Conservation (phyloP, 1,140 invertebrate species). For the Pseudachorutes palmiensis region DNA sequence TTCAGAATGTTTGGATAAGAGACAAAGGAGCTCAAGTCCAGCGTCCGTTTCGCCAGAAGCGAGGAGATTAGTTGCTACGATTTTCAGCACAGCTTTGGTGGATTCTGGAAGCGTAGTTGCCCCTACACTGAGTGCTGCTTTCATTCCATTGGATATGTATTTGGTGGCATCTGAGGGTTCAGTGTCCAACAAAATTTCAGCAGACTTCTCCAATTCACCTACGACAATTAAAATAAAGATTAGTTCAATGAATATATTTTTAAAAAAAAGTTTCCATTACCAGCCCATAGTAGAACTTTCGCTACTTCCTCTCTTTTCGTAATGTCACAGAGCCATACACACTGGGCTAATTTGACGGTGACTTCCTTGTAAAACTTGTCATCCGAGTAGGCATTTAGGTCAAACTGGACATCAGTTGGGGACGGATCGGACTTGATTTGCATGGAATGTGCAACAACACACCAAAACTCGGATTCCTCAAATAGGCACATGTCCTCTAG, state of each 20-base stretch:
- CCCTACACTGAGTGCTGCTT: conserved; percentile 29
- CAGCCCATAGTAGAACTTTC: conserved; percentile 26
- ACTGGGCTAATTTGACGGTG: conserved; percentile 30
- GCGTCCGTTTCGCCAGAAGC: conserved; percentile 31
- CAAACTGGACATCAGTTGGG: neutral
- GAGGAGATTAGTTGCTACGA: conserved; percentile 35
- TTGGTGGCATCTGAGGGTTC: conserved; percentile 26
- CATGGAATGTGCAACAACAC: conserved; percentile 14
- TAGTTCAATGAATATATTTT: conserved; percentile 7
- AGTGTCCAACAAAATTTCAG: conserved; percentile 34
- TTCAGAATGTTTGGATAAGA: conserved; percentile 32
- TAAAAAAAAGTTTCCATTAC: conserved; percentile 15
- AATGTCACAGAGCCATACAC: conserved; percentile 28
- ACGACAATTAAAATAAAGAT: conserved; percentile 13
- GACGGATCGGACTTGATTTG: neutral
- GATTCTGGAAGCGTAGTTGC: conserved; percentile 28
- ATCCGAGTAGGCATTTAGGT: conserved; percentile 19
- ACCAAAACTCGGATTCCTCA: conserved; percentile 28
- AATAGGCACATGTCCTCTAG: conserved; percentile 1
- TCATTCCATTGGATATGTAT: conserved; percentile 34
- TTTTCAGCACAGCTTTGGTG: conserved; percentile 36
- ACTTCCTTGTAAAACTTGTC: conserved; percentile 29
- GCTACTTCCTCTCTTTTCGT: conserved; percentile 33
- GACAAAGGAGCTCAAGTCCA: conserved; percentile 33
- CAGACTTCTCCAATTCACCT: conserved; percentile 33